Percentiles rank a stretch among this genome's conserved stretches.
Evolutionary conservation across 92 coral and sea anemone genomes (phyloP).

Genomic region (Bergia sp.): DNA sequence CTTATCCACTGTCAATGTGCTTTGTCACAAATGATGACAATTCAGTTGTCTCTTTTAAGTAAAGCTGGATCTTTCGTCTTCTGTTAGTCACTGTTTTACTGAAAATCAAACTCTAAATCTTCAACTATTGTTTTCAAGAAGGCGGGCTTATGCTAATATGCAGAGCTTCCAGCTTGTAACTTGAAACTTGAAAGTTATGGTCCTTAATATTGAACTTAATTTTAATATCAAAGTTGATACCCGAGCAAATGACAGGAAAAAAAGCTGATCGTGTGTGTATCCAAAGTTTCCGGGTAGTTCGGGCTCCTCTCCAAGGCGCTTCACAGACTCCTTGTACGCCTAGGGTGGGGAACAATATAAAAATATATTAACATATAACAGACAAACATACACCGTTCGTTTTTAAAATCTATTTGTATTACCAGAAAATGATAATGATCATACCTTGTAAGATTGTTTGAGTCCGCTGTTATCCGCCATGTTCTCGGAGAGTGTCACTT

Average conservation of each 20-base stretch:
- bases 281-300: conserved; percentile 78
- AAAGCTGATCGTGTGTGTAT: conserved; percentile 80
- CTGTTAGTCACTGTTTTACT: no score
- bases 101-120: no score
- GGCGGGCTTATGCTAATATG: no score
- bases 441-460: conserved; percentile 22
- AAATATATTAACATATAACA: neutral
- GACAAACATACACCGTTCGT: neutral
- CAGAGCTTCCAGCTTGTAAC: neutral
- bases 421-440: neutral
- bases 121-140: no score
- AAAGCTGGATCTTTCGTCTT: no score
- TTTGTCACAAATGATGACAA: no score
- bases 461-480: conserved; percentile 42
- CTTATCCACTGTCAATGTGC: no score
- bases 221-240: conserved; percentile 30
- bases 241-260: conserved; percentile 94
- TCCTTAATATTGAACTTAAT: no score
- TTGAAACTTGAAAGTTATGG: no score
- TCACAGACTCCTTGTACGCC: conserved; percentile 30
- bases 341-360: neutral
- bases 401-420: neutral
- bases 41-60: no score
- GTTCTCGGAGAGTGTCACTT: conserved; percentile 23
- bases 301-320: conserved; percentile 54